Conservation (phyloP, 2,113 vertebrate genomes). For the Theropithecus gelada region DNA sequence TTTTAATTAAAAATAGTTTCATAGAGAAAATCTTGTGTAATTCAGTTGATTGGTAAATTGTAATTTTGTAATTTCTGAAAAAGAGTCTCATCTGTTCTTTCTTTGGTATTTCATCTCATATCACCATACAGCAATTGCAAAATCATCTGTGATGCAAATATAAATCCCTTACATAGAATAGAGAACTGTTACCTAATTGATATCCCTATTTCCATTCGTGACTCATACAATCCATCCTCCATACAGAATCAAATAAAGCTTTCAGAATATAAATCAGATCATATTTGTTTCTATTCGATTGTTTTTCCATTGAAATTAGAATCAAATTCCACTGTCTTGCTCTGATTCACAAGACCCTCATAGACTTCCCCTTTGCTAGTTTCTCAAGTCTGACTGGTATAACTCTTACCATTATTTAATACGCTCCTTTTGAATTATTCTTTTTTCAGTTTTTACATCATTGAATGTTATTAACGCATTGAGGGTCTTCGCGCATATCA, state of each 20-base stretch:
- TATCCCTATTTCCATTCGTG: not conserved
- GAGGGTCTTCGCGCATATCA: not conserved
- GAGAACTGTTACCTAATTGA: not conserved
- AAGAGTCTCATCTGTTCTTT: not conserved
- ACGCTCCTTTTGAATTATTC: not conserved
- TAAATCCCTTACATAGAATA: not conserved
- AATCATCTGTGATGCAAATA: not conserved
- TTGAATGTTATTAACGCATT: not conserved
- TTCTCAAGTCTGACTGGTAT: not conserved
- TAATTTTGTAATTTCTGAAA: not conserved
- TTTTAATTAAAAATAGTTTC: not conserved
- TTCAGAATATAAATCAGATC: not conserved
- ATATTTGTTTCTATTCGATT: not conserved
- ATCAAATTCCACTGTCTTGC: not conserved
- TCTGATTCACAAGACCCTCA: not conserved
- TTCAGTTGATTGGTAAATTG: not conserved
- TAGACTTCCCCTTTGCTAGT: not conserved
- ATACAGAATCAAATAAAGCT: not conserved
- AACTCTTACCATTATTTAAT: not conserved
- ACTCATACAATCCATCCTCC: not conserved
- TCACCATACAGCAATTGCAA: not conserved
- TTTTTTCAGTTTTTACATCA: not conserved
- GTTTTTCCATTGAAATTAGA: not conserved
- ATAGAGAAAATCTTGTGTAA: not conserved
- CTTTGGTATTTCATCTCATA: not conserved